Base-by-base conservation (phyloP, 2,888 invertebrate genomes). In the Neoascia interrupta region DNA sequence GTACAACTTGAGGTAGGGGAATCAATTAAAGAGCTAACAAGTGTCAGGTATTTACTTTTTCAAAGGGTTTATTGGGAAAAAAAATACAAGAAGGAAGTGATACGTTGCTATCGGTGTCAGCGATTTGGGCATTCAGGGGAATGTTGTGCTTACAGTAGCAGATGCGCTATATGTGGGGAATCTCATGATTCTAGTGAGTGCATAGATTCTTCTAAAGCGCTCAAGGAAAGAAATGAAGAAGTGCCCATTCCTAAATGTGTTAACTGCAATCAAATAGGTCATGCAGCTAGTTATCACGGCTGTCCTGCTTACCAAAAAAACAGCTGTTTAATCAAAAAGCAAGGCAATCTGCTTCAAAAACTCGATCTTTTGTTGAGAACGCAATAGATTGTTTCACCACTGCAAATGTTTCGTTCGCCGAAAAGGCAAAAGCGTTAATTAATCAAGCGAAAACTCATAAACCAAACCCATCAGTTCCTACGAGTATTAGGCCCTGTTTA, bases 1-100 rank as follows among this genome's bases (percentile, higher is more conserved):
- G 37, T 39, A 6, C 61, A 61, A n/a, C 23, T 61, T 4, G 60
- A 60, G 8, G 21, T 47, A 11, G 45, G 60, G 4, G 37, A 60
- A n/a, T n/a, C n/a, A n/a, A n/a, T n/a, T n/a, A n/a, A n/a, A n/a
- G n/a, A n/a, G n/a, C n/a, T n/a, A n/a, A 16, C 26, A 45, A 11
- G n/a, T n/a, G n/a, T n/a, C n/a, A n/a, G n/a, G n/a, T n/a, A n/a
- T n/a, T n/a, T n/a, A n/a, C n/a, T n/a, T n/a, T n/a, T 60, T 37
- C 45, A 31, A 31, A 56, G n/a, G 41, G 21, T 19, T 41, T 56
- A 15, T 13, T 2, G 45, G 23, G n/a, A 45, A 19, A 61, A 49
- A 19, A 61, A 31, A 39, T 8, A 28, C 1, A 49, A 49, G 28
- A 5, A 11, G 8, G 21, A 2, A 1, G 61, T 49, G 3, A 61